These are phyloP conservation scores for Ectropis grisescens DNA, from an alignment of 1,140 invertebrate species.

Conservation along the genomic window DNA sequence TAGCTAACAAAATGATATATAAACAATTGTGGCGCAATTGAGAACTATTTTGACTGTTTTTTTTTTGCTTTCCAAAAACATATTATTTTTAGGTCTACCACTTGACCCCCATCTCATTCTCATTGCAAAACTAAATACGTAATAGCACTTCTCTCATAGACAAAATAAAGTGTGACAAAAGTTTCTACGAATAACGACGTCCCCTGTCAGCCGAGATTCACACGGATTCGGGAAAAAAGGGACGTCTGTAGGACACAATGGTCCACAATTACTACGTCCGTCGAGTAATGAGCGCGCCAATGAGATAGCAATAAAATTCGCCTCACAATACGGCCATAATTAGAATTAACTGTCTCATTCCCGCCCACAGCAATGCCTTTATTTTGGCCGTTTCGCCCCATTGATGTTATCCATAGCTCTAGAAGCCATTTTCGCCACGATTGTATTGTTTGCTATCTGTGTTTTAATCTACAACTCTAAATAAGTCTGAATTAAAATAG, in stretches of 20 bases:
- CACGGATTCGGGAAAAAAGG: conserved; percentile 53
- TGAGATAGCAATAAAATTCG: conserved; percentile 67
- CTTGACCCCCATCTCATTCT: neutral
- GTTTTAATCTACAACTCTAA: too few relatives aligned
- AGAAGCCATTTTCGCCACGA: too few relatives aligned
- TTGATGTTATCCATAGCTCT: too few relatives aligned
- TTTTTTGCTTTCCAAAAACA: too few relatives aligned
- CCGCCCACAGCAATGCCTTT: conserved; percentile 53
- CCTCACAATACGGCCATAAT: conserved; percentile 61
- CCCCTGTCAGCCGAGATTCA: conserved; percentile 45
- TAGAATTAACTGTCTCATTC: conserved; percentile 67
- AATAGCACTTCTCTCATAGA: conserved; percentile 19
- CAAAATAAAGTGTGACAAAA: too few relatives aligned
- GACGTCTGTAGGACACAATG: conserved; percentile 41
- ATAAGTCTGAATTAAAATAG: too few relatives aligned
- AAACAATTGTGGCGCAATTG: too few relatives aligned
- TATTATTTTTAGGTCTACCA: too few relatives aligned
- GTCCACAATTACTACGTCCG: conserved; percentile 54
- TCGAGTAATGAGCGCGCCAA: conserved; percentile 53
- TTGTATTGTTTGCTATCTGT: too few relatives aligned
- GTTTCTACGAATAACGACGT: too few relatives aligned
- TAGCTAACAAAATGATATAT: too few relatives aligned
- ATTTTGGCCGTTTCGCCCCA: conserved; percentile 26
- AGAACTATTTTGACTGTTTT: too few relatives aligned
- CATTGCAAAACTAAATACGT: neutral